phyloP scores from a whole-genome alignment of 2,888 invertebrate species.

The Rhorus exstirpatorius region DNA sequence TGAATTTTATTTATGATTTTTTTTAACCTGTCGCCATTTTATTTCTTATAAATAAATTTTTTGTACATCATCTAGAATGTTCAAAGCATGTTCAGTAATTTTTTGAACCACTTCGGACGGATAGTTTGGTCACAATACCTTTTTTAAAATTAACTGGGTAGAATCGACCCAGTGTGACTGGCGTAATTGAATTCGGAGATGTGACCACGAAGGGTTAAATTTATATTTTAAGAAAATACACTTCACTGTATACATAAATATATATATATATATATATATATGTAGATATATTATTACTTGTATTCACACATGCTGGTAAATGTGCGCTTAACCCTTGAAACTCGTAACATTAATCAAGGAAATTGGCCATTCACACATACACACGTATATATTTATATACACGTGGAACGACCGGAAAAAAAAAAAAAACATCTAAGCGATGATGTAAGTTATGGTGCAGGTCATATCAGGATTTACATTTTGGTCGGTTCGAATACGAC shows the following conservation, averaged over 20 bases:
- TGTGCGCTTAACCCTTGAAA: conserved; percentile 31
- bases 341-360: conserved; percentile 28
- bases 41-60: too few relatives aligned
- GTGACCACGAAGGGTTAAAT: too few relatives aligned
- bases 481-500: conserved; percentile 65
- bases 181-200: too few relatives aligned
- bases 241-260: background rate
- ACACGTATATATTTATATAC: conserved; percentile 1
- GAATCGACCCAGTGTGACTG: too few relatives aligned
- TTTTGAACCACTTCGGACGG: too few relatives aligned
- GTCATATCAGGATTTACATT: conserved; percentile 66
- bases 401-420: conserved; percentile 29
- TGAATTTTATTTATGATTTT: too few relatives aligned
- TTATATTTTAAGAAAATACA: background rate
- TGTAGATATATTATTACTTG: background rate
- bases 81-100: too few relatives aligned
- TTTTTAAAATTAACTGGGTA: too few relatives aligned
- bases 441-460: conserved; percentile 55
- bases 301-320: conserved; percentile 1
- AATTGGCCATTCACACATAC: background rate
- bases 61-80: too few relatives aligned
- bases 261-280: background rate
- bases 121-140: too few relatives aligned
- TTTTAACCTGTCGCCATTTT: too few relatives aligned
- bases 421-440: conserved; percentile 36